These are phyloP conservation scores for Imbricaverruca yamaguchii DNA, from an alignment of 2,888 invertebrate species.

Conservation along the genomic window DNA sequence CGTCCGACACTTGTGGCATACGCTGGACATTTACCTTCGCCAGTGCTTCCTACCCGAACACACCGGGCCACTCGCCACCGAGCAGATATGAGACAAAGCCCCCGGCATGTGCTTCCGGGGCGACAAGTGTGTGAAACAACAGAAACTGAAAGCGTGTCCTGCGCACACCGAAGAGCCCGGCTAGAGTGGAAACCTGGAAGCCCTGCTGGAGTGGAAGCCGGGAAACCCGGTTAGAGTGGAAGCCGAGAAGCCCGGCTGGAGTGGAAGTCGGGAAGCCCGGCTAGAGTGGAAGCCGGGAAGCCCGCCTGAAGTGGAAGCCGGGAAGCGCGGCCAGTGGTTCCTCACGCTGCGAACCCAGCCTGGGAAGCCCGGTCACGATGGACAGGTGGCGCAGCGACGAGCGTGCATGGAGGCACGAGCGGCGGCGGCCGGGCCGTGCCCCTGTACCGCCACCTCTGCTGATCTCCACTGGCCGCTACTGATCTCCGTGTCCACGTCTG, in stretches of 20 bases:
- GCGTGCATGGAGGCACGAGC: too few relatives aligned
- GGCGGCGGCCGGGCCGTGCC: too few relatives aligned
- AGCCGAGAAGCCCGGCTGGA: neutral
- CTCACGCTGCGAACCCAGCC: too few relatives aligned
- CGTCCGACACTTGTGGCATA: slow-evolving; percentile 66
- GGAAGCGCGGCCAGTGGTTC: too few relatives aligned
- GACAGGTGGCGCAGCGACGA: too few relatives aligned
- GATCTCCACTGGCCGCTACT: too few relatives aligned
- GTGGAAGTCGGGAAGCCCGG: neutral
- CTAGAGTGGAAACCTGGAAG: neutral
- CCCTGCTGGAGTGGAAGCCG: neutral
- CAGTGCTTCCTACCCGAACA: slow-evolving; percentile 54
- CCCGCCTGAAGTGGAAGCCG: too few relatives aligned
- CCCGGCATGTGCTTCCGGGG: neutral
- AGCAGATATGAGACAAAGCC: neutral
- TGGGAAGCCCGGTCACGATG: too few relatives aligned
- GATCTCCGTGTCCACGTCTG: too few relatives aligned
- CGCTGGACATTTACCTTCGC: slow-evolving; percentile 79
- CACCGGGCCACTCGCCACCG: neutral
- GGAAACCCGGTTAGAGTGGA: neutral
- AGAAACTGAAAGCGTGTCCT: neutral
- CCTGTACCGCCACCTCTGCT: too few relatives aligned
- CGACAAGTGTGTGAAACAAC: neutral
- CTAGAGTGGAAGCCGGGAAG: neutral
- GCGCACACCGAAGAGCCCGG: neutral